Evolutionary conservation across 1,140 invertebrate genomes (phyloP).

Genomic region (Hylaeus anthracinus): DNA sequence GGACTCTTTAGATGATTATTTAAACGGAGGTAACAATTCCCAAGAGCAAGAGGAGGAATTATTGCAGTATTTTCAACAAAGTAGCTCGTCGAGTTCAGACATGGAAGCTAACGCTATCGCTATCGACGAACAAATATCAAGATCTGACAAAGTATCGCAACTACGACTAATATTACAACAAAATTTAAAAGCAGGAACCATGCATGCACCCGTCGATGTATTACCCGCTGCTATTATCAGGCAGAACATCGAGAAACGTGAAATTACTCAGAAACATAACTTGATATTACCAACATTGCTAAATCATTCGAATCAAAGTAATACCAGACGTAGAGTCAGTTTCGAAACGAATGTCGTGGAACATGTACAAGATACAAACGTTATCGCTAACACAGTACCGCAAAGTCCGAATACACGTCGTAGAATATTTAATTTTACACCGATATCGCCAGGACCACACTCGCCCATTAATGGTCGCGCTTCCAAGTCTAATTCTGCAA

Average conservation of each 20-base stretch:
- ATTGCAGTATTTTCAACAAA: slow-evolving; percentile 88
- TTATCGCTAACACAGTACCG: slow-evolving; percentile 80
- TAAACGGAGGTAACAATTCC: slow-evolving; percentile 87
- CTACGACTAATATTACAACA: slow-evolving; percentile 86
- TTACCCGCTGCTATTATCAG: slow-evolving; percentile 62
- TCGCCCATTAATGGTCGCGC: slow-evolving; percentile 81
- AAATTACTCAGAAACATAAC: slow-evolving; percentile 70
- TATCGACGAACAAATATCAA: slow-evolving; percentile 72
- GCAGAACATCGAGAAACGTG: slow-evolving; percentile 67
- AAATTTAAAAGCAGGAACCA: slow-evolving; percentile 82
- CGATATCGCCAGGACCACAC: slow-evolving; percentile 88
- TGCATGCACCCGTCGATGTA: slow-evolving; percentile 68
- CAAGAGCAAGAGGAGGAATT: slow-evolving; percentile 91
- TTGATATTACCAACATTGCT: slow-evolving; percentile 73
- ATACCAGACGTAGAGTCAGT: slow-evolving; percentile 82
- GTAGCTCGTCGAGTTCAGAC: slow-evolving; percentile 76
- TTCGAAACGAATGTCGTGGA: slow-evolving; percentile 82
- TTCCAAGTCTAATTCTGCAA: slow-evolving; percentile 82
- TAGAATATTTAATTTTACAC: slow-evolving; percentile 91
- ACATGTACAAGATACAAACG: slow-evolving; percentile 65
- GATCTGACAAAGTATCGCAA: slow-evolving; percentile 87
- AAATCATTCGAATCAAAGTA: slow-evolving; percentile 68
- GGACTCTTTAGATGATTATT: slow-evolving; percentile 89
- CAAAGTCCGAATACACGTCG: slow-evolving; percentile 85
- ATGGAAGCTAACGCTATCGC: slow-evolving; percentile 64